A percentile compares a stretch with the other conserved stretches of the same genome.
Conservation (phyloP, 2,888 invertebrate genomes). For the Lepidocyrtoides sp. region DNA sequence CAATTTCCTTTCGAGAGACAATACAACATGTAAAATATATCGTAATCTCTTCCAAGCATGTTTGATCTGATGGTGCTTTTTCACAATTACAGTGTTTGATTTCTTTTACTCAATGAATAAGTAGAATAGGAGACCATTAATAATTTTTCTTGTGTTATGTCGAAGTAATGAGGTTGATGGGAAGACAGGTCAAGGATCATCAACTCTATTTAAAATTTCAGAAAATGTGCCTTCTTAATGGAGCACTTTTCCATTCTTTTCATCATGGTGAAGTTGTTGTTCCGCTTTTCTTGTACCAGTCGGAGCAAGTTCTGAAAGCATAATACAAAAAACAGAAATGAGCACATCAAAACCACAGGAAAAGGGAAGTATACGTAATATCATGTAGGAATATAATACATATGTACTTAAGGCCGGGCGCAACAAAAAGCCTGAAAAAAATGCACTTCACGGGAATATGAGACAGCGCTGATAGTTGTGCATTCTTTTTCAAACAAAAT, state of each 20-base stretch:
- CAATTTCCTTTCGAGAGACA: slow-evolving; percentile 43
- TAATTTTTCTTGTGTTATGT: background rate
- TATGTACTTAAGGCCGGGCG: background rate
- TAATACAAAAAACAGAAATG: slow-evolving; percentile 21
- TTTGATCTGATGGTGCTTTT: background rate
- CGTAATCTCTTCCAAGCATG: background rate
- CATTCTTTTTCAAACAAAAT: no score
- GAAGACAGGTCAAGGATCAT: slow-evolving; percentile 69
- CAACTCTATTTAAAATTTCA: slow-evolving; percentile 26
- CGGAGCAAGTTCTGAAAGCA: slow-evolving; percentile 49
- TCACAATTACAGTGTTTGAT: background rate
- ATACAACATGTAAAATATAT: background rate
- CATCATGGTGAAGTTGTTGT: no score
- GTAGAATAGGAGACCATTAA: slow-evolving; percentile 23
- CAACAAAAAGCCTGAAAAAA: background rate
- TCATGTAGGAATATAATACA: background rate
- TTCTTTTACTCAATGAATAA: background rate
- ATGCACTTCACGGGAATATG: background rate
- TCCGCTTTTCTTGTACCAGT: background rate
- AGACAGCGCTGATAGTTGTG: no score
- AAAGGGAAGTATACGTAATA: background rate
- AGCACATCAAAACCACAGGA: slow-evolving; percentile 39
- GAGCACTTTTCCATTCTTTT: slow-evolving; percentile 52
- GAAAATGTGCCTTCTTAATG: slow-evolving; percentile 48
- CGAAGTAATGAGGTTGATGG: slow-evolving; percentile 20